phyloP scores from a whole-genome alignment of 2,888 invertebrate genomes.

The Luffia ferchaultella region DNA sequence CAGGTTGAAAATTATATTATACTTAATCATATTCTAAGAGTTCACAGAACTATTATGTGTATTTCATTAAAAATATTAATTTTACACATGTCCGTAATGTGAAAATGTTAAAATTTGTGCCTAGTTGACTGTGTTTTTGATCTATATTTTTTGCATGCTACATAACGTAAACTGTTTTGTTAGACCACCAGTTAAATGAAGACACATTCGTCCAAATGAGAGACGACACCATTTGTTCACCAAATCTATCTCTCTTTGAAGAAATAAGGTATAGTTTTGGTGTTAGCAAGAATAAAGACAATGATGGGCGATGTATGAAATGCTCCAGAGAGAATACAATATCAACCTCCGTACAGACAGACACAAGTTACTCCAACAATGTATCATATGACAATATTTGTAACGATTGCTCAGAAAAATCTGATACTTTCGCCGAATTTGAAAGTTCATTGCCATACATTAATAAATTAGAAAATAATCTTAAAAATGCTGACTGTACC shows the following conservation, averaged over 20 bases:
- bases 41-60: too few species aligned
- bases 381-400: slow-evolving; percentile 3
- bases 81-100: too few species aligned
- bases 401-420: not conserved
- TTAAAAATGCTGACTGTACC: slow-evolving; percentile 21
- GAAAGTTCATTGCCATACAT: slow-evolving; percentile 16
- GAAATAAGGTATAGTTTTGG: slow-evolving; percentile 48
- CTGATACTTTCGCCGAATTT: not conserved
- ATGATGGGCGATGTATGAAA: slow-evolving; percentile 22
- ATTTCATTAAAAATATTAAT: too few species aligned
- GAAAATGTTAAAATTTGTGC: too few species aligned
- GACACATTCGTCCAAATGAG: slow-evolving; percentile 42
- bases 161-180: not conserved
- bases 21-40: too few species aligned
- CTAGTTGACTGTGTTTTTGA: too few species aligned
- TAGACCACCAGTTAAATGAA: slow-evolving; percentile 48
- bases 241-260: slow-evolving; percentile 49
- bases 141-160: not conserved
- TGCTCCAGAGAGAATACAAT: slow-evolving; percentile 7
- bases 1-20: too few species aligned
- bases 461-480: slow-evolving; percentile 30
- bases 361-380: slow-evolving; percentile 13
- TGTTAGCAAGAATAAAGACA: slow-evolving; percentile 10
- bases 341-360: slow-evolving; percentile 27
- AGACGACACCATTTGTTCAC: slow-evolving; percentile 34